Conservation (phyloP, 1,140 invertebrate species). For the Brachionus koreanus region DNA sequence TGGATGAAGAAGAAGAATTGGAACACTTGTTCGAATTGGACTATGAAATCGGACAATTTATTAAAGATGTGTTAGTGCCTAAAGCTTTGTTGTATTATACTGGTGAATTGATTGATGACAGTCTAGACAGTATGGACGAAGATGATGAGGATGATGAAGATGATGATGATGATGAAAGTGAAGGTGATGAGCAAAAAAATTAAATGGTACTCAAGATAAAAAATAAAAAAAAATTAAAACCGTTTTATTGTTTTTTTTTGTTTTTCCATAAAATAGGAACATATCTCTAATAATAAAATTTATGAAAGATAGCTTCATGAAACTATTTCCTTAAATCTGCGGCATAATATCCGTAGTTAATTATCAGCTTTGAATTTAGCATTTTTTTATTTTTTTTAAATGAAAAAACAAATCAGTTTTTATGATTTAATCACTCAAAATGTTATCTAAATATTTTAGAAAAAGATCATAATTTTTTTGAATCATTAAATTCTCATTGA, state of each 20-base stretch:
- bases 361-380: too few species aligned
- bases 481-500: too few species aligned
- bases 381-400: too few species aligned
- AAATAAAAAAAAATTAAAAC: not conserved
- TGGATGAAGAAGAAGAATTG: conserved; percentile 61
- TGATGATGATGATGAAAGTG: conserved; percentile 45
- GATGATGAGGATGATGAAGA: conserved; percentile 46
- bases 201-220: not conserved
- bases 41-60: conserved; percentile 95
- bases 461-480: too few species aligned
- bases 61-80: conserved; percentile 84
- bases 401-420: too few species aligned
- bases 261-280: not conserved
- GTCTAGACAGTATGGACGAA: conserved; percentile 66
- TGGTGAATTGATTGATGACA: conserved; percentile 66
- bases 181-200: conserved; percentile 28
- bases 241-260: not conserved
- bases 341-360: not conserved
- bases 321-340: not conserved
- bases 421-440: too few species aligned
- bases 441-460: too few species aligned
- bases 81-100: conserved; percentile 88
- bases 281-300: not conserved
- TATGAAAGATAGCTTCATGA: not conserved
- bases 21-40: conserved; percentile 77